Evolutionary conservation across 2,888 invertebrate genomes (phyloP).

Genomic region (Pelosia muscerda): DNA sequence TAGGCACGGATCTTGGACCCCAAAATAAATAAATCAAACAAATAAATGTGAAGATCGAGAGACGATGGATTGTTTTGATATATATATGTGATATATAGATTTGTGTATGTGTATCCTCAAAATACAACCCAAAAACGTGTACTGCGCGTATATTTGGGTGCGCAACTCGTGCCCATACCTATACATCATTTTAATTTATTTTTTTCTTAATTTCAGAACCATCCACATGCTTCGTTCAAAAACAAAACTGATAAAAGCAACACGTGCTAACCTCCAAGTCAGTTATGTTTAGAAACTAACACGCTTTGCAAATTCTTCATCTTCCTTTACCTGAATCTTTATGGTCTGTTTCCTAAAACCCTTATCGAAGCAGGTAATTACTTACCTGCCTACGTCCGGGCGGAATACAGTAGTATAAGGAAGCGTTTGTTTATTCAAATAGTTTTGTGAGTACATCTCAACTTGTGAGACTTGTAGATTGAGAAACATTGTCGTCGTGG

Average conservation of each 20-base stretch:
- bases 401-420: slow-evolving; percentile 23
- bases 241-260: not conserved
- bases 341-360: slow-evolving; percentile 32
- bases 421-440: slow-evolving; percentile 22
- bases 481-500: slow-evolving; percentile 45
- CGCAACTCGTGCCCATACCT: too few species aligned
- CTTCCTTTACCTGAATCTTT: slow-evolving; percentile 12
- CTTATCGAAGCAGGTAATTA: slow-evolving; percentile 35
- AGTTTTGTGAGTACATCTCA: slow-evolving; percentile 5
- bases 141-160: too few species aligned
- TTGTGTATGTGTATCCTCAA: too few species aligned
- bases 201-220: too few species aligned
- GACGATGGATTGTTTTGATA: too few species aligned
- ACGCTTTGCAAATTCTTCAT: not conserved
- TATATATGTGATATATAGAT: too few species aligned
- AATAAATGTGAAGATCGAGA: too few species aligned
- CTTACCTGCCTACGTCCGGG: slow-evolving; percentile 12
- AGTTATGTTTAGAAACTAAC: not conserved
- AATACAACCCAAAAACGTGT: too few species aligned
- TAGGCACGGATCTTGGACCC: too few species aligned
- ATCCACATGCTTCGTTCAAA: not conserved
- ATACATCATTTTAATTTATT: too few species aligned
- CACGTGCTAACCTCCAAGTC: not conserved
- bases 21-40: too few species aligned
- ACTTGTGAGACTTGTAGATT: slow-evolving; percentile 25